Base-by-base conservation (phyloP, 2,113 vertebrate species). In the Coracopsis vasa region DNA sequence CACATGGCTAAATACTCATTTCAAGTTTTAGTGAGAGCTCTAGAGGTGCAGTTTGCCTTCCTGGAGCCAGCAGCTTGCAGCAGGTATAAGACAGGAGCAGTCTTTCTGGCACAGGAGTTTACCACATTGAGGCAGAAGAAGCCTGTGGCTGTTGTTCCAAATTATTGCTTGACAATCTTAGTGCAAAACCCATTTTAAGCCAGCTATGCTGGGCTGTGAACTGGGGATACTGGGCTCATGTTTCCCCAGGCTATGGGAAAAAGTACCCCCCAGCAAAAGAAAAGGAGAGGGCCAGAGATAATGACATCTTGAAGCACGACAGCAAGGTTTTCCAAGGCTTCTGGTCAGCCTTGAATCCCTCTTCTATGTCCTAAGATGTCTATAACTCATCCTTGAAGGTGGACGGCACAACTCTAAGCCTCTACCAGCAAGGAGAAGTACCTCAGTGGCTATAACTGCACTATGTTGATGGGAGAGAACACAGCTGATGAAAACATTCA, bases 151-250 rank as follows among this genome's bases (percentile, higher is more conserved):
- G 39, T 42, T 50, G 45, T 21, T 86, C 35, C 47, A 39, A 9
- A 70, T 86, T 29, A 47, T 28, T 78, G 13, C 13, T 88, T 67
- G n/a, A 17, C 48, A 24, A 5, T 21, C 25, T 27, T 27, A 39
- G 33, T 33, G 37, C 18, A 80, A 77, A 80, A 7, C 29, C 5
- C 24, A 37, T 71, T 91, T 66, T 4, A 71, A 86, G 42, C 10
- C 45, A 73, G 15, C 20, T 48, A 1, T 58, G 16, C 25, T 54
- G 33, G 47, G 29, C 35, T 75, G 17, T 54, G 37, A 41, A 11
- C 2, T 47, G 31, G 21, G 44, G 9, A 48, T 17, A 11, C 3
- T 19, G 11, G 29, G 42, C 27, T 85, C 0, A 0, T 51, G 31
- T 89, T 45, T 71, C 4, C 37, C 78, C 56, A 74, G 81, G 56